Percentiles rank a stretch among this genome's conserved stretches.
phyloP scores from a whole-genome alignment of 1,140 invertebrate species.

The Reticulitermes speratus region DNA sequence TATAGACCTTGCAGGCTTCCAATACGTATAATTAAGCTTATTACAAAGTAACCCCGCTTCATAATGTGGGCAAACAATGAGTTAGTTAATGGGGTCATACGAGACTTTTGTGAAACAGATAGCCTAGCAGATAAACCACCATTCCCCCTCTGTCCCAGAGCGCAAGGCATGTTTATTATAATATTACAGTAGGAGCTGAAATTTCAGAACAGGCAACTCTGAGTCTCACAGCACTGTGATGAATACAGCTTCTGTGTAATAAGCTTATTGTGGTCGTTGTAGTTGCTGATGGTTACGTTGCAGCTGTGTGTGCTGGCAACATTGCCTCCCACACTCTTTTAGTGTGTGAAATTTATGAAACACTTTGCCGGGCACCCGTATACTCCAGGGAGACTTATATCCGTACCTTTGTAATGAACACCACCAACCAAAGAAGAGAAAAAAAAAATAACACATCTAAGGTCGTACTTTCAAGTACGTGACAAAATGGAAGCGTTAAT shows the following conservation, averaged over 20 bases:
- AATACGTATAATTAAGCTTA: background rate
- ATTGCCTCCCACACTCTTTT: no score
- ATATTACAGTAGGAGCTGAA: background rate
- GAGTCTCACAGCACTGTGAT: background rate
- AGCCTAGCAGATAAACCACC: background rate
- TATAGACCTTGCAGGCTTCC: background rate
- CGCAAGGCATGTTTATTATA: background rate
- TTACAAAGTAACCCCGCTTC: background rate
- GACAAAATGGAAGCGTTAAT: no score
- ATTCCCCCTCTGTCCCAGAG: background rate
- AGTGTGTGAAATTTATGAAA: no score
- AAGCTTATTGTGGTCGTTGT: background rate
- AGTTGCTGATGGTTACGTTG: background rate
- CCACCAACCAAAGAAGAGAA: no score
- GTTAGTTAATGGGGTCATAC: background rate
- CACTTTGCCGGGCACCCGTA: no score
- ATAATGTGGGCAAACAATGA: constrained; percentile 7
- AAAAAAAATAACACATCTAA: no score
- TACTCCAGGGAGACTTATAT: no score
- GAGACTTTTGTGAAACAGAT: constrained; percentile 9
- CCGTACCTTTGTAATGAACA: no score
- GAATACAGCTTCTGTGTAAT: background rate
- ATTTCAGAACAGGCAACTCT: background rate
- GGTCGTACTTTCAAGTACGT: no score
- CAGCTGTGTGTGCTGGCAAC: no score